A percentile compares a stretch with the other conserved stretches of the same genome.
These are phyloP conservation scores for Ifrita kowaldi DNA, from an alignment of 2,113 vertebrate species.

Conservation along the genomic window DNA sequence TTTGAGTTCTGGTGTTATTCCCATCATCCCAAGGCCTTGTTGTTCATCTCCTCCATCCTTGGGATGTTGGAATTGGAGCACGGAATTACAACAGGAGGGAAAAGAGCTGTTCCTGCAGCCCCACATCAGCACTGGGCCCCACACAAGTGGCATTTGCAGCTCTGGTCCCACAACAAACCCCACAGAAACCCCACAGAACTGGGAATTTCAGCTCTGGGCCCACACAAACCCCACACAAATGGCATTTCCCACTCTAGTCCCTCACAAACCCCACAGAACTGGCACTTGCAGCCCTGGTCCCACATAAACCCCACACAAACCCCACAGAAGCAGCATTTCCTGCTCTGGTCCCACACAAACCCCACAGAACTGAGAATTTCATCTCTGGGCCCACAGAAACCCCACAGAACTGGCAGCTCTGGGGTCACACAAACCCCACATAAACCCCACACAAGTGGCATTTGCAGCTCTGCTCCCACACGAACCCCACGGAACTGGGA, in stretches of 20 bases:
- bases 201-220: too few species aligned
- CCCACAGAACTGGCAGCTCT: too few species aligned
- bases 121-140: neutral
- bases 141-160: rapidly evolving
- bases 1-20: neutral
- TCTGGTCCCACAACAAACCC: neutral
- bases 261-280: neutral
- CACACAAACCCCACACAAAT: neutral
- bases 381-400: too few species aligned
- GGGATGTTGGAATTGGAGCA: neutral
- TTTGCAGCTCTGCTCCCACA: too few species aligned
- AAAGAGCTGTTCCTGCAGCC: neutral
- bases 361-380: too few species aligned
- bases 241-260: too few species aligned
- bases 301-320: neutral
- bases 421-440: too few species aligned
- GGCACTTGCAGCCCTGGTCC: neutral
- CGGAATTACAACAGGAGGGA: neutral
- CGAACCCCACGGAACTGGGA: too few species aligned
- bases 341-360: too few species aligned
- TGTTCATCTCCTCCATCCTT: neutral
- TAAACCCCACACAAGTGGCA: too few species aligned
- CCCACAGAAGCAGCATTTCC: too few species aligned
- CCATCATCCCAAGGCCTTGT: neutral
- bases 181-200: neutral